phyloP scores from a whole-genome alignment of 2,113 vertebrate genomes.

The Vimba vimba region DNA sequence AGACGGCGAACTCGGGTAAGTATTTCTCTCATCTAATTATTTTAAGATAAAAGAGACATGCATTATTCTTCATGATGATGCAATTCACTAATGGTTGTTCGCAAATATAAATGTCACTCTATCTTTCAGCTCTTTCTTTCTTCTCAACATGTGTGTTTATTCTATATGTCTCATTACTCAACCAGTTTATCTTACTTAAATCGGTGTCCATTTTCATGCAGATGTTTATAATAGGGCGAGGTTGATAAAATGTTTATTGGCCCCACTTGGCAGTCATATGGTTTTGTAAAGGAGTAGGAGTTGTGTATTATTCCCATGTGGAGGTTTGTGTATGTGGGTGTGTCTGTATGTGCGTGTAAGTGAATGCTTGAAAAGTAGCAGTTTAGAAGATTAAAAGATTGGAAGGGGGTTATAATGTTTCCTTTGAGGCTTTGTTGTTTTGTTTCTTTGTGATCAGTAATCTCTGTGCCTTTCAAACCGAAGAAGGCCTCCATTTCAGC shows the following conservation, averaged over 20 bases:
- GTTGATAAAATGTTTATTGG: conserved; percentile 3
- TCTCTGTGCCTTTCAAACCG: neutral
- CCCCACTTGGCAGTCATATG: neutral
- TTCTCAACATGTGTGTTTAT: conserved; percentile 5
- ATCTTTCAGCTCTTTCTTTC: neutral
- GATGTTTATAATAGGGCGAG: conserved; percentile 38
- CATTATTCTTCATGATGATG: neutral
- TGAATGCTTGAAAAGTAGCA: conserved; percentile 13
- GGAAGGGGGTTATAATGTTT: neutral
- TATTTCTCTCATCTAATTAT: neutral
- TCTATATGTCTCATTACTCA: conserved; percentile 2
- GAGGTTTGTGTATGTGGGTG: conserved; percentile 17
- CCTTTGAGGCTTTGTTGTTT: neutral
- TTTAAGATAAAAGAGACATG: neutral
- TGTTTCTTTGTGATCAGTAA: neutral
- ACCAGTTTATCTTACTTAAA: neutral
- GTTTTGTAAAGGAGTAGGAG: conserved; percentile 15
- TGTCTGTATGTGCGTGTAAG: conserved; percentile 5
- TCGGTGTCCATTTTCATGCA: conserved; percentile 12
- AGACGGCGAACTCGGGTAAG: conserved; percentile 34
- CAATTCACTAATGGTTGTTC: neutral
- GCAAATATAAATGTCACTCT: neutral
- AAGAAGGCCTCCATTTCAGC: neutral
- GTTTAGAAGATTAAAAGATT: conserved; percentile 31
- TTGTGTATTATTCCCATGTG: conserved; percentile 11